phyloP scores from a whole-genome alignment of 2,888 invertebrate species.

The Torymus aiolomorphi region DNA sequence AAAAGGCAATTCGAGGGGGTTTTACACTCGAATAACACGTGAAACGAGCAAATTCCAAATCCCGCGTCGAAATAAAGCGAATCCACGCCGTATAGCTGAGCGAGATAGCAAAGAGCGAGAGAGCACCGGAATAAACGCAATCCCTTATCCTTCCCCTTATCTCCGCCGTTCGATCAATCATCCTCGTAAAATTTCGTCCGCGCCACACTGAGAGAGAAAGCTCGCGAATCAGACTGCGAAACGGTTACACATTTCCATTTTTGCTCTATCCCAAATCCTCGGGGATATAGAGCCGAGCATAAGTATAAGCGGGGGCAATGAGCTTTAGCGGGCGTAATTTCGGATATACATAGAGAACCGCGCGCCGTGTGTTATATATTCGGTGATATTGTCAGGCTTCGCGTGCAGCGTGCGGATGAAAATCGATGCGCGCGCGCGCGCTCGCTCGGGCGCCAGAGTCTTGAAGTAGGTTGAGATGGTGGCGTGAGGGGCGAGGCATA shows the following conservation, averaged over 20 bases:
- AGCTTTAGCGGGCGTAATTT: not conserved
- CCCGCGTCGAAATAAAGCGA: not conserved
- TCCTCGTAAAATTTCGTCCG: slow-evolving; percentile 18
- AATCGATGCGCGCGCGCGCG: no score
- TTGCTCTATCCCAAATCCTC: slow-evolving; percentile 21
- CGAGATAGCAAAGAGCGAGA: not conserved
- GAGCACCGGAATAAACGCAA: not conserved
- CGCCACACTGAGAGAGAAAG: not conserved
- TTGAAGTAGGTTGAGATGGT: not conserved
- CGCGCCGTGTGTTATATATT: no score
- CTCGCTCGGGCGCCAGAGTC: no score
- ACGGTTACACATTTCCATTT: slow-evolving; percentile 35
- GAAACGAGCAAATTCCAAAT: slow-evolving; percentile 3
- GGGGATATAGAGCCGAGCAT: not conserved
- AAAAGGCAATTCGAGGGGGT: no score
- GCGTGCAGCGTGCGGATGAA: no score
- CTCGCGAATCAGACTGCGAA: slow-evolving; percentile 21
- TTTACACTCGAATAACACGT: not conserved
- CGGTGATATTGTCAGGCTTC: no score
- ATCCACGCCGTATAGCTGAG: no score
- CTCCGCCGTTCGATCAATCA: slow-evolving; percentile 34
- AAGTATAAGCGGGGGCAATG: no score
- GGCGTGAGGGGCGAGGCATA: slow-evolving; percentile 35
- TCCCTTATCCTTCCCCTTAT: slow-evolving; percentile 21
- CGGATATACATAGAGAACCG: not conserved